Evolutionary conservation across 2,888 invertebrate genomes (phyloP).

Genomic region (Creontiades dilutus): DNA sequence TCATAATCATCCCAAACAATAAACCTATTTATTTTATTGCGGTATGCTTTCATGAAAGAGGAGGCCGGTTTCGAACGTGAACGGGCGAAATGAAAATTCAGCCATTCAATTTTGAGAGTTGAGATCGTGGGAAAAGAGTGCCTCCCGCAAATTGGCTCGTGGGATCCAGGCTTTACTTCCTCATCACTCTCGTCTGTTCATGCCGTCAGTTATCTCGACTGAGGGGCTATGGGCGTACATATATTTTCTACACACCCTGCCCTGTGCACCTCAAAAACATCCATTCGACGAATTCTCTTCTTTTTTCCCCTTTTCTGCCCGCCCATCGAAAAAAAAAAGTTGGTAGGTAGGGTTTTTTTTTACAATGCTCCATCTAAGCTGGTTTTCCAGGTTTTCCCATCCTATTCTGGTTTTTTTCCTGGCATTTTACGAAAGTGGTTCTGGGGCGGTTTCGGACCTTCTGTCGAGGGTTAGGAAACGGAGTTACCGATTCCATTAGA

Average conservation of each 20-base stretch:
- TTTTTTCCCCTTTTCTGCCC: neutral
- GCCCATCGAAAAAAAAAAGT: neutral
- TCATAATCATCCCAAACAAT: no score
- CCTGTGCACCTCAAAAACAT: neutral
- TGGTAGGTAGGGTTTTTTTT: neutral
- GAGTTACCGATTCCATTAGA: conserved; percentile 35
- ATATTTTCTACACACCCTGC: neutral
- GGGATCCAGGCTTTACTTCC: neutral
- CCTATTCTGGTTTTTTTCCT: neutral
- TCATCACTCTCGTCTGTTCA: conserved; percentile 31
- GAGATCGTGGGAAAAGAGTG: neutral
- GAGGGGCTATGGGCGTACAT: conserved; percentile 13
- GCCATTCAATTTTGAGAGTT: neutral
- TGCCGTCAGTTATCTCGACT: conserved; percentile 17
- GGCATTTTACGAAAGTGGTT: neutral
- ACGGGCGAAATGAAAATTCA: conserved; percentile 1
- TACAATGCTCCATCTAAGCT: neutral
- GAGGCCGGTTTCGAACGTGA: neutral
- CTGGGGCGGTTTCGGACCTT: neutral
- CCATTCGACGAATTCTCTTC: neutral
- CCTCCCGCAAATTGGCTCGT: neutral
- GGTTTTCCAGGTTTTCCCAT: conserved; percentile 32
- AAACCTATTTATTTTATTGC: no score
- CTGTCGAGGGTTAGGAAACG: neutral
- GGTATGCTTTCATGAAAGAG: neutral